Percentiles rank a stretch among this genome's conserved stretches.
phyloP scores from a whole-genome alignment of 2,888 invertebrate species.

The Apeira syringaria region DNA sequence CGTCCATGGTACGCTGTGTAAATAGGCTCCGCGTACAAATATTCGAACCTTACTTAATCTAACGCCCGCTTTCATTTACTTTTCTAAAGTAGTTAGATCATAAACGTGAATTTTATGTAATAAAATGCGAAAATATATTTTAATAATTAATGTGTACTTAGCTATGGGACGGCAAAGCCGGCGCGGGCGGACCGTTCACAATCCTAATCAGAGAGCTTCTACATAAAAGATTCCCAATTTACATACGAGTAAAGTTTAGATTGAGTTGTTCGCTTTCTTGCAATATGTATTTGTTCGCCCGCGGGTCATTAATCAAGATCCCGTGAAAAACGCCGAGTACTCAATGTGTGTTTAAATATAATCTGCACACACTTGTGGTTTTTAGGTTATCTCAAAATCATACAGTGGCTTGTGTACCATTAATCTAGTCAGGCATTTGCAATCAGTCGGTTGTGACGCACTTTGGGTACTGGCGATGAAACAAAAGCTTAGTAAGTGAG shows the following conservation, averaged over 20 bases:
- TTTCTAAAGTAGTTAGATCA: constrained; percentile 82
- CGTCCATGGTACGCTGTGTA: constrained; percentile 83
- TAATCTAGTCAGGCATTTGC: constrained; percentile 51
- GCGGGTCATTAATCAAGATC: constrained; percentile 73
- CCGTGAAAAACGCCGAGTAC: constrained; percentile 64
- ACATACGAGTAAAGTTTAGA: constrained; percentile 22
- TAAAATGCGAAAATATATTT: constrained; percentile 83
- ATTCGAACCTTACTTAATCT: constrained; percentile 74
- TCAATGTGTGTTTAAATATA: constrained; percentile 61
- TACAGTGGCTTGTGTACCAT: constrained; percentile 38
- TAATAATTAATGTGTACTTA: constrained; percentile 83
- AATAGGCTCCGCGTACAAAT: constrained; percentile 80
- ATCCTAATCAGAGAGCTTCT: constrained; percentile 28
- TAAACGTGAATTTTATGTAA: constrained; percentile 83
- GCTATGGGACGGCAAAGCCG: constrained; percentile 79
- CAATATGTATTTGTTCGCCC: constrained; percentile 59
- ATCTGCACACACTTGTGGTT: constrained; percentile 36
- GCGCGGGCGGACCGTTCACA: constrained; percentile 62
- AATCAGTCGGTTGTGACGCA: constrained; percentile 55
- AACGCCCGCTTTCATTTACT: constrained; percentile 77
- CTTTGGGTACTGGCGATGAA: constrained; percentile 70
- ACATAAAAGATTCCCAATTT: constrained; percentile 9
- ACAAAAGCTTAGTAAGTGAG: constrained; percentile 79
- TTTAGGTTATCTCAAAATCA: constrained; percentile 38
- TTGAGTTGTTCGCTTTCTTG: constrained; percentile 32